Conservation (phyloP, 2,113 vertebrate genomes). For the Psephotus haematonotus region DNA sequence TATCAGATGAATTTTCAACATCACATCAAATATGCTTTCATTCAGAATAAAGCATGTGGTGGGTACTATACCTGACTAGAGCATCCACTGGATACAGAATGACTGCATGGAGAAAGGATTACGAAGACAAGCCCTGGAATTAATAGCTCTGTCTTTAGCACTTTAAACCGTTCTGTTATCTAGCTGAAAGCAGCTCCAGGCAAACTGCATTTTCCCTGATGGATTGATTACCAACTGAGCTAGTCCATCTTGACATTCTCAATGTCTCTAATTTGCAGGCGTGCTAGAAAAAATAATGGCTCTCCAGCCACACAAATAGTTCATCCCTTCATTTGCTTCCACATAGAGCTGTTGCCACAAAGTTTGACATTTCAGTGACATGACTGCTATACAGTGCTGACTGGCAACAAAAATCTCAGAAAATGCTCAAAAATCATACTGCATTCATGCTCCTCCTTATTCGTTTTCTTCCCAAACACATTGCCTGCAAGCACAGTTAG, state of each 20-base stretch:
- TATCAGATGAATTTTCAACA: not conserved
- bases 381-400: not conserved
- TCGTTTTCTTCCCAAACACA: not conserved
- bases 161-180: not conserved
- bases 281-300: not conserved
- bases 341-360: not conserved
- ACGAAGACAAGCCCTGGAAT: not conserved
- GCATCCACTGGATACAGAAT: not conserved
- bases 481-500: accelerated
- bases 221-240: not conserved
- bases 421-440: not conserved
- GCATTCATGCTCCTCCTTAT: not conserved
- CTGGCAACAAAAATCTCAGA: not conserved
- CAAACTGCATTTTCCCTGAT: not conserved
- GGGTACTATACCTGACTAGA: not conserved
- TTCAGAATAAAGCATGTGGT: not conserved
- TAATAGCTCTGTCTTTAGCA: not conserved
- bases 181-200: not conserved
- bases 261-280: not conserved
- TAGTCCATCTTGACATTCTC: not conserved
- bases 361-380: not conserved
- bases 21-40: not conserved
- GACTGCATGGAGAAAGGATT: not conserved
- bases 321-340: not conserved
- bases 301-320: not conserved